Conservation (phyloP, 2,888 invertebrate species). For the Ornithoptera priamus region DNA sequence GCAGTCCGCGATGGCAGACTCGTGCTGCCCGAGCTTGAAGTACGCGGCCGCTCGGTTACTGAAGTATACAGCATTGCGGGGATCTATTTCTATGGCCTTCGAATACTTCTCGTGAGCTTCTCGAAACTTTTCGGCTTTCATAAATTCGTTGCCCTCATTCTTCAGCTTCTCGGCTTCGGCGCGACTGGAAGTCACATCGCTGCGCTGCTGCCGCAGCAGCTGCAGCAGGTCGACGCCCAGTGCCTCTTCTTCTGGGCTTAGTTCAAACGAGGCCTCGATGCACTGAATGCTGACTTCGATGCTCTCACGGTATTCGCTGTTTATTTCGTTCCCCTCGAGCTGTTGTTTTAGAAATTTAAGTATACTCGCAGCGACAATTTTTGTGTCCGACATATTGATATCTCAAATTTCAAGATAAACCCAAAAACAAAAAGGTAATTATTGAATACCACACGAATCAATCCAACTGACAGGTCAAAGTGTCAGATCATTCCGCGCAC, state of each 20-base stretch:
- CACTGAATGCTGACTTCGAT: conserved; percentile 97
- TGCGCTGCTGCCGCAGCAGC: conserved; percentile 49
- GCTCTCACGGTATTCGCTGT: conserved; percentile 82
- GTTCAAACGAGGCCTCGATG: conserved; percentile 92
- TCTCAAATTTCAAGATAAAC: conserved; percentile 17
- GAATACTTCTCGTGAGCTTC: conserved; percentile 93
- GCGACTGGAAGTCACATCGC: conserved; percentile 58
- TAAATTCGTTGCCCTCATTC: conserved; percentile 92
- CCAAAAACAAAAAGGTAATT: conserved; percentile 11
- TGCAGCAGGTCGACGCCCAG: conserved; percentile 59
- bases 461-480: conserved; percentile 14
- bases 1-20: conserved; percentile 93
- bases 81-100: conserved; percentile 93
- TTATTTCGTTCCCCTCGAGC: conserved; percentile 71
- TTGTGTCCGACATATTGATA: conserved; percentile 62
- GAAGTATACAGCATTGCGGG: conserved; percentile 95
- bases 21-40: conserved; percentile 92
- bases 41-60: conserved; percentile 98
- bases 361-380: conserved; percentile 78
- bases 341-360: conserved; percentile 79
- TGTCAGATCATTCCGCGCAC: conserved; percentile 15
- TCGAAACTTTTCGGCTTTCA: conserved; percentile 86
- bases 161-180: conserved; percentile 91
- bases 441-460: background rate
- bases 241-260: conserved; percentile 76